phyloP scores from a whole-genome alignment of 2,797 vertebrate genomes.

The Xenentodon cancila region DNA sequence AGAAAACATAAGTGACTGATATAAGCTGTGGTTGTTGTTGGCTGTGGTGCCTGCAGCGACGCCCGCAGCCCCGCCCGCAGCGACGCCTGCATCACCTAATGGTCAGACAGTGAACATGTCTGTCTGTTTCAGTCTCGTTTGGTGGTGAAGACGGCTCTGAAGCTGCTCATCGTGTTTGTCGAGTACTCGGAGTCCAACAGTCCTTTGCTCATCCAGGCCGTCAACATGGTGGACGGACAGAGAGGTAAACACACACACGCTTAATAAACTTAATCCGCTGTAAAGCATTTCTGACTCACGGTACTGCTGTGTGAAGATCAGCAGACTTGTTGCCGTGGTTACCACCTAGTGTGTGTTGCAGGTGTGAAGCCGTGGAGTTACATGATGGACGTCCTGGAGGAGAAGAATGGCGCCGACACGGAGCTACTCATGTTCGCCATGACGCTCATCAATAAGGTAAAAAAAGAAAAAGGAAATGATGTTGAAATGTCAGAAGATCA shows the following conservation, averaged over 20 bases:
- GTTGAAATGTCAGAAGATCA: too few species aligned
- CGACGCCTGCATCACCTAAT: conserved; percentile 34
- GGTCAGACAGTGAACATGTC: conserved; percentile 16
- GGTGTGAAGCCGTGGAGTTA: conserved; percentile 86
- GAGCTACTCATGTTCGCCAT: conserved; percentile 91
- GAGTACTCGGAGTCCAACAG: conserved; percentile 92
- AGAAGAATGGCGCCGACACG: conserved; percentile 86
- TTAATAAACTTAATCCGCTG: too few species aligned
- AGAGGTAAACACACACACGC: conserved; percentile 78
- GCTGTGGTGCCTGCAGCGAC: too few species aligned
- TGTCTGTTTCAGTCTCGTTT: conserved; percentile 86
- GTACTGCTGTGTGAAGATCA: too few species aligned
- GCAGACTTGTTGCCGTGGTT: not conserved
- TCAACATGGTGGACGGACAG: conserved; percentile 82
- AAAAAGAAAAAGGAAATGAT: too few species aligned
- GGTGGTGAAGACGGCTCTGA: conserved; percentile 94
- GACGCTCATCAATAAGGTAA: conserved; percentile 96
- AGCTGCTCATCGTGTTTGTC: conserved; percentile 96
- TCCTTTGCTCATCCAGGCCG: conserved; percentile 85
- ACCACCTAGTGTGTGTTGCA: conserved; percentile 50
- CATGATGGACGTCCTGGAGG: conserved; percentile 88
- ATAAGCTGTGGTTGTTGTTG: too few species aligned
- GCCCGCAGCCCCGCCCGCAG: too few species aligned
- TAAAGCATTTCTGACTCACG: too few species aligned
- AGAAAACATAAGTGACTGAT: too few species aligned